These are phyloP conservation scores for Graphium colonna DNA, from an alignment of 2,888 invertebrate species.

Conservation along the genomic window DNA sequence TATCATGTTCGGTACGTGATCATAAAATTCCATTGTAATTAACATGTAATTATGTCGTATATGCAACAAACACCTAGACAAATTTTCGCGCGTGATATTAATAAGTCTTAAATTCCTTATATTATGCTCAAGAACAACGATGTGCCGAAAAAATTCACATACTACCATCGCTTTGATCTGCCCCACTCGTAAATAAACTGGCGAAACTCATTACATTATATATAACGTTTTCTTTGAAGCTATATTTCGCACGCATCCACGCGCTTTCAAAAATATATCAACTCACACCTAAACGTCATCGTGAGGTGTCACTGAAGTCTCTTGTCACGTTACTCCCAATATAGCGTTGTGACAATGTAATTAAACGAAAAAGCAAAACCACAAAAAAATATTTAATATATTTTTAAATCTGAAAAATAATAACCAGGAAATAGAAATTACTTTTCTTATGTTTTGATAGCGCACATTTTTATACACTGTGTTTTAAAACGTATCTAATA, in stretches of 20 bases:
- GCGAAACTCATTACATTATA: slow-evolving; percentile 19
- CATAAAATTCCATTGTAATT: too few species aligned
- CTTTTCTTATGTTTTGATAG: too few species aligned
- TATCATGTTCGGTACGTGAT: too few species aligned
- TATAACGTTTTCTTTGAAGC: slow-evolving; percentile 19
- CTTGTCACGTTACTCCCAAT: background rate
- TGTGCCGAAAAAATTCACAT: slow-evolving; percentile 13
- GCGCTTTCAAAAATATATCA: slow-evolving; percentile 23
- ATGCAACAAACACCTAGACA: background rate
- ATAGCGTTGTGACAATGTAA: slow-evolving; percentile 6
- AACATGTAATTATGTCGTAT: too few species aligned
- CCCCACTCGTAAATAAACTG: slow-evolving; percentile 18
- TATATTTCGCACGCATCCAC: slow-evolving; percentile 19
- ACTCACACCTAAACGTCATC: slow-evolving; percentile 18
- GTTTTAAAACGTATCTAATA: too few species aligned
- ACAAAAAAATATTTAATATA: too few species aligned
- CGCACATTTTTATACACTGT: too few species aligned
- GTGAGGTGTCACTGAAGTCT: slow-evolving; percentile 15
- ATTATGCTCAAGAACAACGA: slow-evolving; percentile 1
- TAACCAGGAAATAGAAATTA: too few species aligned
- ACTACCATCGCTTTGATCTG: slow-evolving; percentile 19
- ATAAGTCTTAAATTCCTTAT: background rate
- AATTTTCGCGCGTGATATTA: background rate
- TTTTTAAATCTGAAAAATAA: too few species aligned
- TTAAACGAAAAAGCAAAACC: background rate